Evolutionary conservation across 2,888 invertebrate genomes (phyloP), one percentile per base, ranked within the genome.

Genomic region (Prosapia bicincta): DNA sequence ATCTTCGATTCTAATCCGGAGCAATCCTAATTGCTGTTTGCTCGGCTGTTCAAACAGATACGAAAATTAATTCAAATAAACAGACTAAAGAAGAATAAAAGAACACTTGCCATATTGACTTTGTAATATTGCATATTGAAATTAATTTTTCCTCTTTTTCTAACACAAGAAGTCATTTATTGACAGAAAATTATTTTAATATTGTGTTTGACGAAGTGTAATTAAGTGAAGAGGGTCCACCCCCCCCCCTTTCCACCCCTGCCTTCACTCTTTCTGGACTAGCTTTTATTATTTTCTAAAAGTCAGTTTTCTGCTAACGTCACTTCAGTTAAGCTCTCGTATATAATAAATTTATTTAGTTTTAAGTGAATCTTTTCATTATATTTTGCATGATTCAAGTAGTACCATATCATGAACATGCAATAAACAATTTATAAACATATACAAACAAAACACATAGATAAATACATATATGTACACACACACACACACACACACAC

Each of bases 121-220:
- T 54, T 54, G 54, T 54, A 54, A 54, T 54, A 54, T 54, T 54
- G 54, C 54, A 54, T 54, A 54, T 54, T 54, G 54, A 54, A 54
- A 54, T 54, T 20, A 54, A 54, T 54, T 54, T 54, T 54, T 54
- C 20, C 13, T 15, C 20, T 54, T 54, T 54, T 54, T 9, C 54
- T 20, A 54, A 54, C 54, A 54, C 54, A 54, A 54, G 69, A 54
- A 65, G 54, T 74, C 74, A 74, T 74, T 69, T 74, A 74, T 74
- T 74, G 74, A 74, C 74, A 74, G 74, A 74, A 54, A 54, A 74
- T 74, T 74, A 74, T 74, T 74, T 74, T 74, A 74, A 74, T 74
- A 74, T 69, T 54, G 69, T 74, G 74, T 74, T 69, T 74, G 74
- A 26, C 65, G 54, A 69, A 28, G 74, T 74, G 74, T 74, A 74